Base-by-base conservation (phyloP, 1,140 invertebrate genomes). In the Atta colombica region DNA sequence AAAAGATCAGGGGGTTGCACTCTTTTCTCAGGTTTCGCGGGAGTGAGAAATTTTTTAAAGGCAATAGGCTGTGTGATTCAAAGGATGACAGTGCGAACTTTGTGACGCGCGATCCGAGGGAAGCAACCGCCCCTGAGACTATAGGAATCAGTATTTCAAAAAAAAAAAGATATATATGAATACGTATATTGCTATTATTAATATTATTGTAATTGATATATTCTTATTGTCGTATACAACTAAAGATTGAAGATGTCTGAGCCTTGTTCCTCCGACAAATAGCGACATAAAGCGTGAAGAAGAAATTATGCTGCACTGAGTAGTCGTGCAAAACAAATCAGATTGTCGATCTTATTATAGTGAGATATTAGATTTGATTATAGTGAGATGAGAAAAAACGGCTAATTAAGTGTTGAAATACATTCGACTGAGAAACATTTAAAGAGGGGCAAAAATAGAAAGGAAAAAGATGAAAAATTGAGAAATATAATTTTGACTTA, bases 81-180 rank as follows among this genome's bases (percentile, higher is more conserved):
- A 39, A 60, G 12, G 65, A 53, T 21, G 10, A 10, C 4, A 71
- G 0, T 35, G 35, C 66, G 66, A 18, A 60, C n/a, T 39, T 45
- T 68, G 82, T 72, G 69, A 66, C 72, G 61, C 63, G 75, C 80
- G 90, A 91, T 89, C 85, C 90, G 91, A 92, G 88, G 66, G 82
- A 92, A 92, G 93, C 93, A 94, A 94, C 93, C 92, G 91, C 89
- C 89, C 45, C 77, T 90, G 85, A 88, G 87, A 93, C 92, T 94
- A 93, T 91, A 92, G 82, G 10, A 94, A 95, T 94, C 94, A 95
- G 94, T 95, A 95, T 95, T 95, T 94, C 91, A 92, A 85, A 90
- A 60, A 85, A 35, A 10, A 85, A 77, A 74, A 90, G 90, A 90
- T 63, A 77, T 49, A 71, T 88, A 86, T 88, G 60, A 80, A 78